Percentiles rank a stretch among this genome's conserved stretches.
phyloP scores from a whole-genome alignment of 30 jellyfish, hydroid and myxozoan genomes.

The Aurelia aurita region DNA sequence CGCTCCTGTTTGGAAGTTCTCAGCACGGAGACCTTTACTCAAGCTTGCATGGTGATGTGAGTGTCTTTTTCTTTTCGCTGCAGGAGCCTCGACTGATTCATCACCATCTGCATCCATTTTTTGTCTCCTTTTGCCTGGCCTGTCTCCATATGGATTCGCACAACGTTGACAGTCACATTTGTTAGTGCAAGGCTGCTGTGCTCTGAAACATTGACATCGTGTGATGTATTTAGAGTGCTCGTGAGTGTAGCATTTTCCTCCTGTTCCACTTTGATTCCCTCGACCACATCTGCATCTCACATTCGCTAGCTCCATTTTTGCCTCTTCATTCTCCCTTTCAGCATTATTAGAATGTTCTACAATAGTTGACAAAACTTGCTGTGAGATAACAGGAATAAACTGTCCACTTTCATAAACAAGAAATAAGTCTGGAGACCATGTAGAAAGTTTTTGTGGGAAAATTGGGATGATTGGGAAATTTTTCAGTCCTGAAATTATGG shows the following conservation, averaged over 20 bases:
- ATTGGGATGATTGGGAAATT: constrained; percentile 88
- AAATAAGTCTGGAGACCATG: constrained; percentile 77
- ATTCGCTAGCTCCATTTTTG: constrained; percentile 19
- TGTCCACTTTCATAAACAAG: constrained; percentile 61
- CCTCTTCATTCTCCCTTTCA: constrained; percentile 2
- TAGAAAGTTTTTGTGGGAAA: constrained; percentile 71
- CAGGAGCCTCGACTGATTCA: constrained; percentile 9
- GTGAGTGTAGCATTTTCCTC: constrained; percentile 84
- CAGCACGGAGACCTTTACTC: constrained; percentile 75
- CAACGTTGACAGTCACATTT: constrained; percentile 90
- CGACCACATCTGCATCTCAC: constrained; percentile 95
- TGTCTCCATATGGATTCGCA: constrained; percentile 83
- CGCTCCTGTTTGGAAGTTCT: constrained; percentile 70
- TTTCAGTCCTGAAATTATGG: constrained; percentile 75
- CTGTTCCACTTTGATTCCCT: constrained; percentile 74
- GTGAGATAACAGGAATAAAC: constrained; percentile 77
- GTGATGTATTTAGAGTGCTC: constrained; percentile 86
- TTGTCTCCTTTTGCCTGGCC: constrained; percentile 66
- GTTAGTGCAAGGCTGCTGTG: constrained; percentile 82
- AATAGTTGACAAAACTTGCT: constrained; percentile 33
- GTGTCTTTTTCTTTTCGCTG: constrained; percentile 78
- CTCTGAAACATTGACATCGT: constrained; percentile 86
- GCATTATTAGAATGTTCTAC: constrained; percentile 13
- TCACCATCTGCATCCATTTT: constrained; percentile 2
- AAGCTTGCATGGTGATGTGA: constrained; percentile 78